Evolutionary conservation across 2,113 vertebrate genomes (phyloP).

Genomic region (Hippocampus mohnikei): DNA sequence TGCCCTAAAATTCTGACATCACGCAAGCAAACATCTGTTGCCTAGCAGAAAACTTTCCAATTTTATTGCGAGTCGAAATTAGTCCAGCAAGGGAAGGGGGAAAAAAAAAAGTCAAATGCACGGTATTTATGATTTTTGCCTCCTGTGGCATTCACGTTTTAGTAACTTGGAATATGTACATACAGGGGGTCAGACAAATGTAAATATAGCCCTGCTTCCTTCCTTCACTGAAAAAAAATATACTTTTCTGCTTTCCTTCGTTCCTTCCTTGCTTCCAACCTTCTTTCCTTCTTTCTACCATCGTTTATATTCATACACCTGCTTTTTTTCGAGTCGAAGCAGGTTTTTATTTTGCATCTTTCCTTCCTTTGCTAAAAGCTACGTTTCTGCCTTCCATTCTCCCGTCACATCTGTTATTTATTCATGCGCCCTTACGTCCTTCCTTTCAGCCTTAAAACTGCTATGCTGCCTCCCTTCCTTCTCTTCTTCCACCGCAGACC

Average conservation of each 20-base stretch:
- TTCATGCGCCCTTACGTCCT: not conserved
- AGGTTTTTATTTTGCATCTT: not conserved
- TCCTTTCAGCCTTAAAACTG: not conserved
- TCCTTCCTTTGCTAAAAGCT: not conserved
- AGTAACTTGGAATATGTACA: not conserved
- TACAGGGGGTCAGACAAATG: not conserved
- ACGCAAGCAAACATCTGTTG: constrained; percentile 44
- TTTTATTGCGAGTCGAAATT: constrained; percentile 36
- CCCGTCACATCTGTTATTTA: not conserved
- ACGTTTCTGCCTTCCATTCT: not conserved
- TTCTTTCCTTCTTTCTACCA: too few species aligned
- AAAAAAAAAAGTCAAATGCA: constrained; percentile 23
- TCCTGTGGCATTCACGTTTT: not conserved
- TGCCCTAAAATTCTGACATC: constrained; percentile 15
- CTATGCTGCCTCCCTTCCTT: not conserved
- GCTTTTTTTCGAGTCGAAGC: too few species aligned
- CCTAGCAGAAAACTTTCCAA: constrained; percentile 31
- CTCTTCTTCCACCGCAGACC: not conserved
- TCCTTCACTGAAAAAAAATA: not conserved
- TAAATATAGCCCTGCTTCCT: not conserved
- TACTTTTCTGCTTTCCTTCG: too few species aligned
- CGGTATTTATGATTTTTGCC: constrained; percentile 23
- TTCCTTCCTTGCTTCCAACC: too few species aligned
- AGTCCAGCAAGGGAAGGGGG: constrained; percentile 9
- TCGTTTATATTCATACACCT: too few species aligned